phyloP scores from a whole-genome alignment of 2,797 vertebrate species.

The Discoglossus pictus region DNA sequence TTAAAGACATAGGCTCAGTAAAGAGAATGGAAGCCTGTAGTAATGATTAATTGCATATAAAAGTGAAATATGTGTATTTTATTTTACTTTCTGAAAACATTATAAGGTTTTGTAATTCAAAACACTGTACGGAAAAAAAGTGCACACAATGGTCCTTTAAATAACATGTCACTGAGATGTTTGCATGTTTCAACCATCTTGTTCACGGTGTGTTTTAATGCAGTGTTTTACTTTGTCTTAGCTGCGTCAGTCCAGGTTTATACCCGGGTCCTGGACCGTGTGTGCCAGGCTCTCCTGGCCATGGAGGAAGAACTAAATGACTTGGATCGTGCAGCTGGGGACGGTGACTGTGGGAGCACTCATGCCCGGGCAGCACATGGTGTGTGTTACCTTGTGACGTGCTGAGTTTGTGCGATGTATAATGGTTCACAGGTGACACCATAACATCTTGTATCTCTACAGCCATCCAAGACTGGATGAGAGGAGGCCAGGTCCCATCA shows the following conservation, averaged over 20 bases:
- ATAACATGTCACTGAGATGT: no score
- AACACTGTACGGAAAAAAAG: no score
- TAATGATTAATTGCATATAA: no score
- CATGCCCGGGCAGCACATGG: constrained; percentile 83
- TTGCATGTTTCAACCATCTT: no score
- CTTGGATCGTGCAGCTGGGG: constrained; percentile 85
- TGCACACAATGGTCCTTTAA: no score
- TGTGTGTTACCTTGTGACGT: constrained; percentile 53
- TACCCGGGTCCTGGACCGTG: constrained; percentile 63
- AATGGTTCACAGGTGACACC: not conserved
- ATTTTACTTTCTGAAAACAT: no score
- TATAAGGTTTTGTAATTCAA: no score
- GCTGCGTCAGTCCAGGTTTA: constrained; percentile 52
- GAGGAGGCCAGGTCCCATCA: constrained; percentile 62
- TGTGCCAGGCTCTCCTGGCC: constrained; percentile 75
- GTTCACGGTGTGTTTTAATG: no score
- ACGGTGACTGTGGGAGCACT: constrained; percentile 92
- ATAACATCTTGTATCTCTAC: constrained; percentile 13
- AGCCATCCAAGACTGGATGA: constrained; percentile 86
- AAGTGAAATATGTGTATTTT: no score
- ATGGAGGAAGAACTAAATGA: constrained; percentile 83
- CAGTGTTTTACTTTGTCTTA: constrained; percentile 9
- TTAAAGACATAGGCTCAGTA: no score
- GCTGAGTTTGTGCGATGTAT: not conserved
- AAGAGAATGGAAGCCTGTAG: no score